Evolutionary conservation across 2,888 invertebrate species (phyloP).

Genomic region (Pomacea canaliculata): DNA sequence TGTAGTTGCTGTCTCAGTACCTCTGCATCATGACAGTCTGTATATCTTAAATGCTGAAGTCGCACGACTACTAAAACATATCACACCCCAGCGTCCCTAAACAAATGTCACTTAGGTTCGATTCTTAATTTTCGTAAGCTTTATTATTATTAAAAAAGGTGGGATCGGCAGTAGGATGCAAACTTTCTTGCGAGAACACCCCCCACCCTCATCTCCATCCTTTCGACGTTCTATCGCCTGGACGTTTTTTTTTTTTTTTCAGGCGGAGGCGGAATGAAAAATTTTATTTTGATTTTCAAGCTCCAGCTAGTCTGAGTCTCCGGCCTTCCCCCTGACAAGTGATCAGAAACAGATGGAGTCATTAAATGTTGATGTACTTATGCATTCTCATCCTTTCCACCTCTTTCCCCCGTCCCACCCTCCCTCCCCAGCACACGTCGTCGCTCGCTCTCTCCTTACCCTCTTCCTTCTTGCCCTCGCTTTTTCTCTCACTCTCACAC

Average conservation of each 20-base stretch:
- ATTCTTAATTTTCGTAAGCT: no score
- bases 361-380: constrained; percentile 6
- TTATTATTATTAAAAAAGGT: no score
- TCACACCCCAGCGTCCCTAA: no score
- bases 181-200: neutral
- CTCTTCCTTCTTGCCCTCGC: neutral
- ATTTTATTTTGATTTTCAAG: constrained; percentile 14
- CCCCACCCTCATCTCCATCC: neutral
- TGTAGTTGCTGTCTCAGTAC: no score
- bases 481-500: no score
- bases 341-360: constrained; percentile 17
- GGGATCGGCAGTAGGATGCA: no score
- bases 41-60: no score
- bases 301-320: constrained; percentile 1
- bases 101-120: no score
- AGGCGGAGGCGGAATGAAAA: constrained; percentile 7
- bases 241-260: neutral
- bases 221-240: neutral
- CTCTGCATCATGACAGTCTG: no score
- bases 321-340: neutral
- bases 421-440: neutral
- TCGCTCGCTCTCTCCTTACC: neutral
- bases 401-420: constrained; percentile 14
- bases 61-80: no score
- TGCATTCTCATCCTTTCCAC: neutral